These are phyloP conservation scores for Acinonyx jubatus DNA, from an alignment of 2,113 vertebrate genomes.

Conservation along the genomic window DNA sequence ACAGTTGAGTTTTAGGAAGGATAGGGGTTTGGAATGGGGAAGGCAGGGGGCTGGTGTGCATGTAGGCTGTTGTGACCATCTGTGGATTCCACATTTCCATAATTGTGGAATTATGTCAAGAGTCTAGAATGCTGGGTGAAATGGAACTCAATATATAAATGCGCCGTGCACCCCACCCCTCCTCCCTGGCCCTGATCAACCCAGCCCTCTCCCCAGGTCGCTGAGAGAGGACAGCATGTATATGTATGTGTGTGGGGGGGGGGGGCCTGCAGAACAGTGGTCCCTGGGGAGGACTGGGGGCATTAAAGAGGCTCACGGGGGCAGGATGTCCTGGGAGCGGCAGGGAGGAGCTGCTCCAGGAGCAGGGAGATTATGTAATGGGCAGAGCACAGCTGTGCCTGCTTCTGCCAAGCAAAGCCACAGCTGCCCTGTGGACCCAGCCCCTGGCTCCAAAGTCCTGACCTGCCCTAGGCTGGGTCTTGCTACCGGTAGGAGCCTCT, in stretches of 20 bases:
- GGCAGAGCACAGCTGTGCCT: constrained; percentile 50
- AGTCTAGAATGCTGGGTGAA: background rate
- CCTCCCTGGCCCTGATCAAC: background rate
- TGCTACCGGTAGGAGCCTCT: background rate
- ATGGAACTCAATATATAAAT: background rate
- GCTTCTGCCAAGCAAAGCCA: constrained; percentile 48
- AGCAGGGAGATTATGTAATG: constrained; percentile 55
- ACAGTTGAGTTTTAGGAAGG: background rate
- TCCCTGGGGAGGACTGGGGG: constrained; percentile 67
- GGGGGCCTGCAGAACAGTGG: background rate
- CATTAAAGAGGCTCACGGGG: constrained; percentile 78
- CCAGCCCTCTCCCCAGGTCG: background rate
- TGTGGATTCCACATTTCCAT: too few species aligned
- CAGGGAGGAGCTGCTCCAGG: background rate
- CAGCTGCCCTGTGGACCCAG: constrained; percentile 52
- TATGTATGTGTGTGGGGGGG: background rate
- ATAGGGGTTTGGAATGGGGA: background rate
- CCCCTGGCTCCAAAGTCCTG: constrained; percentile 50
- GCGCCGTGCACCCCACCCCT: too few species aligned
- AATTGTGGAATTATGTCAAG: background rate
- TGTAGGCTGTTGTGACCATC: background rate
- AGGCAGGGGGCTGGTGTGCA: background rate
- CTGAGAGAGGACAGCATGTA: background rate
- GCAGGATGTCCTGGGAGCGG: constrained; percentile 79
- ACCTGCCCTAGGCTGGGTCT: background rate